phyloP scores from a whole-genome alignment of 2,113 vertebrate species.

The Sorex fumeus region DNA sequence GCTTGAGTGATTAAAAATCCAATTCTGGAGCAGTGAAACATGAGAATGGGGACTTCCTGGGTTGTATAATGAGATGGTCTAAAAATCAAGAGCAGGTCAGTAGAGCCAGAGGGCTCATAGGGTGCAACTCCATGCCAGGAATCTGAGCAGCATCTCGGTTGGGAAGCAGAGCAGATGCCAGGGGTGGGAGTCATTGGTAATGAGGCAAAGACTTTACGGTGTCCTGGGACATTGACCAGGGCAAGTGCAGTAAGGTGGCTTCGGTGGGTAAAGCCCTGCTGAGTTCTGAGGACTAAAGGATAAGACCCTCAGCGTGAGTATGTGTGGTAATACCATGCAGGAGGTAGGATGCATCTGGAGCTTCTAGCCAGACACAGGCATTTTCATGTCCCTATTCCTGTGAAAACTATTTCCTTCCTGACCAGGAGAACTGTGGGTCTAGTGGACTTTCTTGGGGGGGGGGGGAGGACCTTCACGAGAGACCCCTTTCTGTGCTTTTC shows the following conservation, averaged over 20 bases:
- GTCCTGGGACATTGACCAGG: too few relatives aligned
- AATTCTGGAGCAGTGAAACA: background rate
- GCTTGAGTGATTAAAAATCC: slow-evolving; percentile 14
- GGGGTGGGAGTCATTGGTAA: too few relatives aligned
- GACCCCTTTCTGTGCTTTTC: background rate
- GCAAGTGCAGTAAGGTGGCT: background rate
- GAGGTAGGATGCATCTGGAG: background rate
- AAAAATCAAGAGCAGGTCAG: background rate
- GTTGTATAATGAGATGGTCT: background rate
- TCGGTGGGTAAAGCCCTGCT: background rate
- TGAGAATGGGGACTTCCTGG: too few relatives aligned
- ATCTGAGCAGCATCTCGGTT: background rate
- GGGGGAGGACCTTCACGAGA: background rate
- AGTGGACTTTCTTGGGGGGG: background rate
- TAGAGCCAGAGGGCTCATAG: background rate
- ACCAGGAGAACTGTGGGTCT: background rate
- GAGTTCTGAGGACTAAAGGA: background rate
- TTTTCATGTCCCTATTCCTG: background rate
- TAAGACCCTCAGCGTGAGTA: background rate
- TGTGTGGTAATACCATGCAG: too few relatives aligned
- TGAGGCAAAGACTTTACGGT: too few relatives aligned
- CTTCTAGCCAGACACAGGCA: background rate
- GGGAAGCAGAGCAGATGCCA: too few relatives aligned
- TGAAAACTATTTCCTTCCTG: background rate
- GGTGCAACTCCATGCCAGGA: too few relatives aligned